Base-by-base conservation (phyloP, 2,888 invertebrate genomes). In the Drosophila melanosoma region DNA sequence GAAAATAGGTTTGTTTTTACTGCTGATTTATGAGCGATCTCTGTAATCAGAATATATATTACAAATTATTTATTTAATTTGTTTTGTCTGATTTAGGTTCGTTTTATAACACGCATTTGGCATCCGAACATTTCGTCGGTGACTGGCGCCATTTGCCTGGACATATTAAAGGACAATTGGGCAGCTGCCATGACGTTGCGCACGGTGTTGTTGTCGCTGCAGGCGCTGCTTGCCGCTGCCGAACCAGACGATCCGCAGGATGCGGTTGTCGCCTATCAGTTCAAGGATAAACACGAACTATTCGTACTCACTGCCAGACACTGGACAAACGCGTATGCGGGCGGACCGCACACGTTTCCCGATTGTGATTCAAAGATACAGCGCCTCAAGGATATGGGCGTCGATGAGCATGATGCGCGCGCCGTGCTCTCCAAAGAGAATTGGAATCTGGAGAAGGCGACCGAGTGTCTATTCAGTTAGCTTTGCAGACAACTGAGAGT, bases 111-210 rank as follows among this genome's bases (percentile, higher is more conserved):
- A 76, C 98, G 97, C 94, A 98, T 99, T 93, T 99, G 99, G 99
- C 99, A 99, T 94, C 99, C 99, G 63, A 99, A 99, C 94, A 99
- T 99, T 91, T 99, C 99, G 60, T 99, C 99, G 20, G 99, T 98
- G 20, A 99, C 99, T 0, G 98, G 98, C 67, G 99, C 98, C 58
- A 99, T 99, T 91, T 99, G 99, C 94, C 95, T 99, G 93, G 99
- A 99, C 93, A 99, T 99, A 91, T 94, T 99, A 67, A 99, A 99
- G 94, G 98, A 98, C 92, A 98, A 98, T 93, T 98, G 98, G 99
- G 99, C 99, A 74, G 99, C 99, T 60, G 99, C 99, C 10, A 97
- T 99, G 96, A 99, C 99, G 0, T 94, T 99, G 74, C 95, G 99
- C 76, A 99, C 99, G 36, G 99, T 99, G 35, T 94, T 99, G 69